Conservation (phyloP, 1,140 invertebrate genomes). For the Physella acuta region DNA sequence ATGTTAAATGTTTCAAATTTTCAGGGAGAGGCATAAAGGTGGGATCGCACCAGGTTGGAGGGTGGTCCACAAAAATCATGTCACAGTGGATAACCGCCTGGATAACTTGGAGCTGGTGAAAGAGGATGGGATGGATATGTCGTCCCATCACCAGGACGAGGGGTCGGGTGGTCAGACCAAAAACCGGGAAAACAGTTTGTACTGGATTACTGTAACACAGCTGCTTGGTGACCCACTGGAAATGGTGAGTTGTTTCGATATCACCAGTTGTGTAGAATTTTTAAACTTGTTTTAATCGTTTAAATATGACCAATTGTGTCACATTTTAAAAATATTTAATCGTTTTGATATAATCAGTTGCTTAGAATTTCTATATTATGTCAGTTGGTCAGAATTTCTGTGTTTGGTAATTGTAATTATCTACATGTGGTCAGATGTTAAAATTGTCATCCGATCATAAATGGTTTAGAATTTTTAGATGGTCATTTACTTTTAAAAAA, state of each 20-base stretch:
- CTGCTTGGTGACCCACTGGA: conserved; percentile 59
- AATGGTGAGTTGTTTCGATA: too few species aligned
- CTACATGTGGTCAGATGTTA: not conserved
- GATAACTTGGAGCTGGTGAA: conserved; percentile 61
- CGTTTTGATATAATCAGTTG: not conserved
- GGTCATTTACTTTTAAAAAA: not conserved
- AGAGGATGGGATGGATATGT: conserved; percentile 27
- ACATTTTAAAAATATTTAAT: not conserved
- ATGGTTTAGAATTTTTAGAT: too few species aligned
- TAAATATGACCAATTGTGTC: not conserved
- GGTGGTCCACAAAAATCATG: conserved; percentile 62
- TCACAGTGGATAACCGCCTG: conserved; percentile 64
- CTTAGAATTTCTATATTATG: not conserved
- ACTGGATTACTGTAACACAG: conserved; percentile 65
- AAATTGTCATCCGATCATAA: not conserved
- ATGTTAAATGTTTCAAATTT: conserved; percentile 25
- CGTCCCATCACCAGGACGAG: conserved; percentile 20
- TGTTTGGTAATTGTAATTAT: not conserved
- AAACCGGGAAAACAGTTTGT: conserved; percentile 60
- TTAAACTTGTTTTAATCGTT: not conserved
- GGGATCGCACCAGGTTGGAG: conserved; percentile 62
- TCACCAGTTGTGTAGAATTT: too few species aligned
- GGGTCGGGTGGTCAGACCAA: conserved; percentile 30
- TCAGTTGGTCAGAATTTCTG: not conserved
- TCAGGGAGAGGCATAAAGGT: conserved; percentile 64